Percentiles rank a stretch among this genome's conserved stretches.
These are phyloP conservation scores for Tachyglossus aculeatus DNA, from an alignment of 2,797 vertebrate species.

Conservation along the genomic window DNA sequence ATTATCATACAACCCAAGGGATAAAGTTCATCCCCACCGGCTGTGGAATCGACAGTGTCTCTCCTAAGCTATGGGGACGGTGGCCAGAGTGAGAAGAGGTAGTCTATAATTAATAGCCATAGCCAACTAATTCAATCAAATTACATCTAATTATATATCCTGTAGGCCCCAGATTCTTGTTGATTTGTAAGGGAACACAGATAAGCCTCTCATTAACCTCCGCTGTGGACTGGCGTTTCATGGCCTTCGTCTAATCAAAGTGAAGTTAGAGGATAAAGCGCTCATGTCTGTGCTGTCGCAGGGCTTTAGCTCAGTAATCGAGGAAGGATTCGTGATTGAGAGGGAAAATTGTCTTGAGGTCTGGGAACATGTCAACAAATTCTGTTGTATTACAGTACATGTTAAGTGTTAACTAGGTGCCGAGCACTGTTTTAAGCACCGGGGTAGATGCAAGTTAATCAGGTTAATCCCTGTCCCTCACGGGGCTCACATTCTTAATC, in stretches of 20 bases:
- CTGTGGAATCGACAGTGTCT: conserved; percentile 41
- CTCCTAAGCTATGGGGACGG: conserved; percentile 47
- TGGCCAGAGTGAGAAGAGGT: conserved; percentile 52
- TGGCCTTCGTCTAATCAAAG: conserved; percentile 22
- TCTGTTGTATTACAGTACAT: no score
- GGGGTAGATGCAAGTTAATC: no score
- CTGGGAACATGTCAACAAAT: no score
- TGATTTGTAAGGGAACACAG: conserved; percentile 47
- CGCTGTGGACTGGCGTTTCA: conserved; percentile 28
- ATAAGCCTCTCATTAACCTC: conserved; percentile 56
- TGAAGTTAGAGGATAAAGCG: conserved; percentile 10
- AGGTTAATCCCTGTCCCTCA: no score
- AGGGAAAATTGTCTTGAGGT: no score
- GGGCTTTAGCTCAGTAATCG: conserved; percentile 13
- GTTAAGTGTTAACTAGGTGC: no score
- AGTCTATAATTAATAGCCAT: conserved; percentile 55
- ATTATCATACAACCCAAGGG: conserved; percentile 56
- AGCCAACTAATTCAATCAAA: conserved; percentile 67
- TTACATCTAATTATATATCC: conserved; percentile 59
- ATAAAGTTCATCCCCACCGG: conserved; percentile 37
- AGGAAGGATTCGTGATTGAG: no score
- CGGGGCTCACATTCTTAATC: no score
- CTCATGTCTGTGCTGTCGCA: neutral
- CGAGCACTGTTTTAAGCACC: no score
- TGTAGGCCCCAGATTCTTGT: conserved; percentile 48